Conservation (phyloP, 2,113 vertebrate genomes). For the Potamarius usumacintae region DNA sequence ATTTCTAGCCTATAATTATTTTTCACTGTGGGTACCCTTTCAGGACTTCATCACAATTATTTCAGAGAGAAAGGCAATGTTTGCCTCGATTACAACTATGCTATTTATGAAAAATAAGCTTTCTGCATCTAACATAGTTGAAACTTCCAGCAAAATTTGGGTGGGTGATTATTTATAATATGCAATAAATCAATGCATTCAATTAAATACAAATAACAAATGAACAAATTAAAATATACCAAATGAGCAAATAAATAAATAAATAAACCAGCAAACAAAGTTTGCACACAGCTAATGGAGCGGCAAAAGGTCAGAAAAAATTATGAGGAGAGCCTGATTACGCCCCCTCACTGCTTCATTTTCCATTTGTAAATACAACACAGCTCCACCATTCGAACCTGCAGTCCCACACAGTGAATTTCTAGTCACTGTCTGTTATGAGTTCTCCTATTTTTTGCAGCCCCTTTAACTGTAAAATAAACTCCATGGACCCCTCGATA, state of each 20-base stretch:
- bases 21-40: too few relatives aligned
- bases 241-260: neutral
- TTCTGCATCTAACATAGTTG: neutral
- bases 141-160: neutral
- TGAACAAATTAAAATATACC: neutral
- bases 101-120: neutral
- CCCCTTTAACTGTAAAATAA: neutral
- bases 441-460: neutral
- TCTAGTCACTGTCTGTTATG: neutral
- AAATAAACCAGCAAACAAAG: neutral
- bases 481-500: neutral
- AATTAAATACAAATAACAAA: neutral
- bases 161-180: neutral
- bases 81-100: neutral
- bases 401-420: neutral
- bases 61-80: neutral
- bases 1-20: too few relatives aligned
- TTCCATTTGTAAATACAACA: slow-evolving; percentile 4
- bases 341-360: slow-evolving; percentile 23
- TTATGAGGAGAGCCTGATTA: slow-evolving; percentile 34
- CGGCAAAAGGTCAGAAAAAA: slow-evolving; percentile 40
- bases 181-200: neutral
- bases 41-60: neutral
- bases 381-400: neutral
- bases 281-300: slow-evolving; percentile 33